phyloP scores from a whole-genome alignment of 2,888 invertebrate species.

The Heliconius erato region DNA sequence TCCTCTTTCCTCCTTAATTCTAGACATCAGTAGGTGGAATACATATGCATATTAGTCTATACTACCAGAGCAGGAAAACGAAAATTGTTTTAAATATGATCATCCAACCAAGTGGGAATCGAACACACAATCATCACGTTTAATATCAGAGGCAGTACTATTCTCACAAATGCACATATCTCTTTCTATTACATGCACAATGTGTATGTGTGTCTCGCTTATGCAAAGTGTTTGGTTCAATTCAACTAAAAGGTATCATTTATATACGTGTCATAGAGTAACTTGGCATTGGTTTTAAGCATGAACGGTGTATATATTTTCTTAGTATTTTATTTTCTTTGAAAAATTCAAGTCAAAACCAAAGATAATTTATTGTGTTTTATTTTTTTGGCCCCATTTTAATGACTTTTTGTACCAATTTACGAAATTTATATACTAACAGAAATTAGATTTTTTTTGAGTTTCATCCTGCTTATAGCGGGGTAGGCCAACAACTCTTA shows the following conservation, averaged over 20 bases:
- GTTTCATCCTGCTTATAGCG: no score
- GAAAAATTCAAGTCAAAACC: not conserved
- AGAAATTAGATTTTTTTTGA: no score
- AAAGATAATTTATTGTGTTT: not conserved
- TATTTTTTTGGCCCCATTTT: not conserved
- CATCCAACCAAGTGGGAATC: not conserved
- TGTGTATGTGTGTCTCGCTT: slow-evolving; percentile 25
- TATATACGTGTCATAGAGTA: slow-evolving; percentile 53
- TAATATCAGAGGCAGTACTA: not conserved
- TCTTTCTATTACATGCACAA: slow-evolving; percentile 7
- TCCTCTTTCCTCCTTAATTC: no score
- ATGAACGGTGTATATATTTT: not conserved
- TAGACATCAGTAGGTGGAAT: no score
- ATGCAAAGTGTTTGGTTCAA: slow-evolving; percentile 54
- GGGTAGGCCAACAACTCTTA: no score
- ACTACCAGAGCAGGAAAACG: not conserved
- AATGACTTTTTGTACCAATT: no score
- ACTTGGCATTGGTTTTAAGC: slow-evolving; percentile 46
- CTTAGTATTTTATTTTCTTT: not conserved
- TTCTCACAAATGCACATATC: slow-evolving; percentile 29
- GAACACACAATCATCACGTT: no score
- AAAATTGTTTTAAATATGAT: not conserved
- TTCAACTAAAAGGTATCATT: slow-evolving; percentile 61
- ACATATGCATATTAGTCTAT: no score
- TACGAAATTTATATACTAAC: no score